Evolutionary conservation across 2,888 invertebrate species (phyloP), one percentile per base, ranked within the genome.

Genomic region (Eristalis tenax): DNA sequence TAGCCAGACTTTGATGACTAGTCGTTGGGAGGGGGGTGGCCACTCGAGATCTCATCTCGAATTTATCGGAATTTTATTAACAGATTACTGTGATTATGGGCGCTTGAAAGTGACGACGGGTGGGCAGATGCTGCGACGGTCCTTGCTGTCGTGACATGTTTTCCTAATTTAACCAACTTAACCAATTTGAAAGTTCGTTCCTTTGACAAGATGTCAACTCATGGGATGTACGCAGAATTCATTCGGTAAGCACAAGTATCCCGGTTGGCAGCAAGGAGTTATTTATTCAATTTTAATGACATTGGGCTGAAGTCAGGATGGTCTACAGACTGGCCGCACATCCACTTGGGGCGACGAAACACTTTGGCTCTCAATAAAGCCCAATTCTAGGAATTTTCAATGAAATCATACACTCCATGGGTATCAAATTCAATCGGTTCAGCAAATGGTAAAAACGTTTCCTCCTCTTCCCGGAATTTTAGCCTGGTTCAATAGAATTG

Each of bases 61-160:
- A 64, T 81, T 69, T 64, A 81, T 81, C 73, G 22, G 26, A 74
- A 81, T 73, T 69, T 77, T 77, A 59, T 59, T 50, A 77, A 73
- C 81, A 77, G 73, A 77, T 61, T 80, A 77, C 68, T 23, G 59
- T 76, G 76, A 74, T 70, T 61, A 66, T 50, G 32, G 71, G 32
- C n/a, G 70, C n/a, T 38, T 35, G 11, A 26, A 28, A 43, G 59
- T 56, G n/a, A 13, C 13, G 13, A 4, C 26, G 15, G 59, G 8
- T n/a, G 18, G 18, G 18, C 8, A 18, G 35, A 57, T 64, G 65
- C 50, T 40, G 26, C n/a, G 57, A 57, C 32, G 65, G 28, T 43
- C 40, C 70, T 70, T 15, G 69, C 56, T 77, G 38, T 26, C 63
- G 63, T 50, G 50, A 77, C 43, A 50, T 68, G 61, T 73, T 79